Evolutionary conservation across 2,888 invertebrate species (phyloP).

Genomic region (Cataglyphis albicans): DNA sequence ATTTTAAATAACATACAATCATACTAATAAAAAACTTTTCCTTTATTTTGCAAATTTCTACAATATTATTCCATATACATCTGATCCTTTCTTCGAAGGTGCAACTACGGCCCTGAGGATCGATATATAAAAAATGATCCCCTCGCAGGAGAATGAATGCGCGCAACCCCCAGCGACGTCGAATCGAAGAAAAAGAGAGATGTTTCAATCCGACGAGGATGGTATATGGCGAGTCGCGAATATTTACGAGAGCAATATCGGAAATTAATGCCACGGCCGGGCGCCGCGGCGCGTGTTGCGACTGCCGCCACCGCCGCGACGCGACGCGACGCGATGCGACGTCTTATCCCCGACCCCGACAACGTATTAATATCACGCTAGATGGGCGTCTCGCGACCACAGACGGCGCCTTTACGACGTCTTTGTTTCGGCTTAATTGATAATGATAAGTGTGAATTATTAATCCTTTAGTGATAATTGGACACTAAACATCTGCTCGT

Average conservation of each 20-base stretch:
- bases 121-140: slow-evolving; percentile 56
- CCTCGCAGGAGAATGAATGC: neutral
- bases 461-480: neutral
- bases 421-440: slow-evolving; percentile 39
- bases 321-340: neutral
- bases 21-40: neutral
- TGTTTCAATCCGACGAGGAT: slow-evolving; percentile 66
- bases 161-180: slow-evolving; percentile 1
- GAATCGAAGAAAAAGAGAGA: slow-evolving; percentile 38
- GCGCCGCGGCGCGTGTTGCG: slow-evolving; percentile 47
- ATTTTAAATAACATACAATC: neutral
- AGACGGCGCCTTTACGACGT: slow-evolving; percentile 51
- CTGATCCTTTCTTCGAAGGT: neutral
- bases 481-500: neutral
- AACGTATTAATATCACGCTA: slow-evolving; percentile 61
- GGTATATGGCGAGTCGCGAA: slow-evolving; percentile 66
- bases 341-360: slow-evolving; percentile 53
- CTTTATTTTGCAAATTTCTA: neutral
- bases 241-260: slow-evolving; percentile 79
- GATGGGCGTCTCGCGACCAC: slow-evolving; percentile 52
- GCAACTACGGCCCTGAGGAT: slow-evolving; percentile 33
- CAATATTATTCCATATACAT: neutral
- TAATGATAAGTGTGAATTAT: neutral
- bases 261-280: slow-evolving; percentile 72
- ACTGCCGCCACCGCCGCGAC: slow-evolving; percentile 27